phyloP scores from a whole-genome alignment of 2,888 invertebrate species.

The Nematopogon swammerdamellus region DNA sequence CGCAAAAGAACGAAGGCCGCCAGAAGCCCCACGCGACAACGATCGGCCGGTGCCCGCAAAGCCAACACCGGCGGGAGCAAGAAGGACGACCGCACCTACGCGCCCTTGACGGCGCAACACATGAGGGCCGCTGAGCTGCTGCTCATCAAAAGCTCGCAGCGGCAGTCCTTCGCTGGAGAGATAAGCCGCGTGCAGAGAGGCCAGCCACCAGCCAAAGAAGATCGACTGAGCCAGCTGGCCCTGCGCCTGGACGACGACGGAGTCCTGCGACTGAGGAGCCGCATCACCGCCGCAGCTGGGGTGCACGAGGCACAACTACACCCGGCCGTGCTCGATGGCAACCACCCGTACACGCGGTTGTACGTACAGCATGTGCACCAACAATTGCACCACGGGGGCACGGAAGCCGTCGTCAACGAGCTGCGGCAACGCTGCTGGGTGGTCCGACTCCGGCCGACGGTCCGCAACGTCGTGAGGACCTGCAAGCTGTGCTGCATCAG shows the following conservation, averaged over 20 bases:
- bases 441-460: slow-evolving; percentile 3
- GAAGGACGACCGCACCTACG: not conserved
- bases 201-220: not conserved
- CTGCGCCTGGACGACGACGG: slow-evolving; percentile 6
- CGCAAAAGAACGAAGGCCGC: not conserved
- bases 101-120: not conserved
- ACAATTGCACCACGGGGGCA: slow-evolving; percentile 3
- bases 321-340: slow-evolving; percentile 3
- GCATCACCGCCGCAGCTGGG: not conserved
- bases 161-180: not conserved
- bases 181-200: not conserved
- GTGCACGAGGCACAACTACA: not conserved
- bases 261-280: slow-evolving; percentile 5
- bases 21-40: not conserved
- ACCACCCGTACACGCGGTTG: not conserved
- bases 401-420: slow-evolving; percentile 7
- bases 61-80: not conserved
- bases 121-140: not conserved
- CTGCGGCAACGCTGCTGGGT: slow-evolving; percentile 9
- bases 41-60: not conserved
- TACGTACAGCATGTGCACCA: slow-evolving; percentile 2
- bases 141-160: not conserved
- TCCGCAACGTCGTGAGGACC: slow-evolving; percentile 4
- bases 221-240: slow-evolving; percentile 4
- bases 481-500: slow-evolving; percentile 5